Evolutionary conservation across 1,140 invertebrate species (phyloP).

Genomic region (Microplitis demolitor): DNA sequence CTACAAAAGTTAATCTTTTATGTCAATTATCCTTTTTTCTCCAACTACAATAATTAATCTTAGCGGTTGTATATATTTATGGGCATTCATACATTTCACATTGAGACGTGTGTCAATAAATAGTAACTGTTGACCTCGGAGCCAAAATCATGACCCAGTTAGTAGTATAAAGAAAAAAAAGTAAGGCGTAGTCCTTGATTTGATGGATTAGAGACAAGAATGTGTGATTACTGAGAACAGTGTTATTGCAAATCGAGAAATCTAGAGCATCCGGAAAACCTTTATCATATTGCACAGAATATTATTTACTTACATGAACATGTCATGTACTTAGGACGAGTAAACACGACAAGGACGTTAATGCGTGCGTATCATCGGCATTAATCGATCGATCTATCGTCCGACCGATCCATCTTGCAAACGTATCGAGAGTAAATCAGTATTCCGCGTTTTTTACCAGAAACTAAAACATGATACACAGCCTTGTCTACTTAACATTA

Average conservation of each 20-base stretch:
- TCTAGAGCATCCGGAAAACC: slow-evolving; percentile 32
- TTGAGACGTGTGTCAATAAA: background rate
- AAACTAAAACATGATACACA: too few species aligned
- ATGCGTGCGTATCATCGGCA: slow-evolving; percentile 26
- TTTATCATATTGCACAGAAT: background rate
- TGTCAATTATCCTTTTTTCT: too few species aligned
- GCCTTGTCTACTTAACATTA: background rate
- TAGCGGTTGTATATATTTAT: background rate
- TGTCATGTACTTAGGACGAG: background rate
- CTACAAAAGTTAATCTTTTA: too few species aligned
- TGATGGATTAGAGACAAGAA: slow-evolving; percentile 10
- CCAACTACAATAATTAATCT: slow-evolving; percentile 8
- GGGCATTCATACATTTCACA: background rate
- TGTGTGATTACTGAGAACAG: background rate
- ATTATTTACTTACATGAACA: background rate
- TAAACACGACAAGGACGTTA: slow-evolving; percentile 24
- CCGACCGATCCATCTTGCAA: slow-evolving; percentile 27
- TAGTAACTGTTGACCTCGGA: slow-evolving; percentile 3
- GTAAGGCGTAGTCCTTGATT: slow-evolving; percentile 21
- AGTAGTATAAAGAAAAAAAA: background rate
- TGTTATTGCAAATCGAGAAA: slow-evolving; percentile 16
- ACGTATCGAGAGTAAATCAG: slow-evolving; percentile 32
- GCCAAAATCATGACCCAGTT: slow-evolving; percentile 27
- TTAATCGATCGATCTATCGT: slow-evolving; percentile 28
- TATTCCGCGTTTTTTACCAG: slow-evolving; percentile 27